Evolutionary conservation across 2,797 vertebrate genomes (phyloP).

Genomic region (Crax fasciolata): DNA sequence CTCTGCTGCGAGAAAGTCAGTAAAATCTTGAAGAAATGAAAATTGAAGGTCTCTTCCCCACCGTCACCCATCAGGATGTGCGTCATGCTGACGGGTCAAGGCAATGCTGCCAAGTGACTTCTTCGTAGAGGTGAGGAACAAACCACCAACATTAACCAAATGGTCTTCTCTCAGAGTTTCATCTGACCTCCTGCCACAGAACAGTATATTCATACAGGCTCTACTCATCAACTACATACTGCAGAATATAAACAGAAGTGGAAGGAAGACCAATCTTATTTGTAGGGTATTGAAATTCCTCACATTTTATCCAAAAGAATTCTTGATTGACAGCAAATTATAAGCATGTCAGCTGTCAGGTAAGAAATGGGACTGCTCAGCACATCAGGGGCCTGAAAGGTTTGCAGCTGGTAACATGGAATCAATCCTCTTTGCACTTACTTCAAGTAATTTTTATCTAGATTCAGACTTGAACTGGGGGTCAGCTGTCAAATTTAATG

Average conservation of each 20-base stretch:
- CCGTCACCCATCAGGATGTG: rapidly evolving
- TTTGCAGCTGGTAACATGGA: background rate
- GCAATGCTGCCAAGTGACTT: background rate
- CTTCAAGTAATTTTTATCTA: background rate
- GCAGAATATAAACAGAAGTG: slow-evolving; percentile 27
- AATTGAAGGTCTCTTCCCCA: background rate
- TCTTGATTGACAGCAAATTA: slow-evolving; percentile 34
- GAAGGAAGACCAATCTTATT: slow-evolving; percentile 18
- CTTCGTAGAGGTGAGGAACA: background rate
- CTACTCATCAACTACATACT: background rate
- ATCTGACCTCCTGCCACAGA: slow-evolving; percentile 1
- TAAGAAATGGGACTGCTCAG: background rate
- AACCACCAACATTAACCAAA: background rate
- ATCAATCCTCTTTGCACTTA: background rate
- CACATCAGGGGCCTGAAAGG: background rate
- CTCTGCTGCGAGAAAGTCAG: background rate
- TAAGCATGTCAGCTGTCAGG: background rate
- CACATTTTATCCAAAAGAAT: background rate
- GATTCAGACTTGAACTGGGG: background rate
- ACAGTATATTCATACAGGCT: background rate
- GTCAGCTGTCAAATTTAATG: background rate
- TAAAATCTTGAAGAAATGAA: background rate
- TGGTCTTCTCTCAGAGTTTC: background rate
- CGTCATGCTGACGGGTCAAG: background rate
- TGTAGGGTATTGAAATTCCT: slow-evolving; percentile 35